Conservation (phyloP, 2,797 vertebrate genomes). For the Ctenopoma multispine region DNA sequence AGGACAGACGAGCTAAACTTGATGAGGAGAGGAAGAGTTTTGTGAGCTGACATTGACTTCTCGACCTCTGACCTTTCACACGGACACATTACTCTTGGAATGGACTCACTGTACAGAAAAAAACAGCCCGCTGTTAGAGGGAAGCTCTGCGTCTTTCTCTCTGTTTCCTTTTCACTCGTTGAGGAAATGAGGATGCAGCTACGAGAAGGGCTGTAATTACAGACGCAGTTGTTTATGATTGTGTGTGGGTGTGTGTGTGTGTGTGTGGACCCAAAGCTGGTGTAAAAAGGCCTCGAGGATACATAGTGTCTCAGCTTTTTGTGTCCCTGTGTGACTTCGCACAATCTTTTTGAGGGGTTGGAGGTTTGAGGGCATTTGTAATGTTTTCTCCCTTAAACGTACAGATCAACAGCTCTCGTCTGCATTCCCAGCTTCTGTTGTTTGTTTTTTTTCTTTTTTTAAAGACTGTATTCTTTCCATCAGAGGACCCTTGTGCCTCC, state of each 20-base stretch:
- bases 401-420: slow-evolving; percentile 45
- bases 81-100: neutral
- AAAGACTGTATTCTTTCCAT: slow-evolving; percentile 38
- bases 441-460: neutral
- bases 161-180: slow-evolving; percentile 6
- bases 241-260: neutral
- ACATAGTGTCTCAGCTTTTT: slow-evolving; percentile 6
- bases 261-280: slow-evolving; percentile 24
- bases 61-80: slow-evolving; percentile 1
- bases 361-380: slow-evolving; percentile 27
- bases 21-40: neutral
- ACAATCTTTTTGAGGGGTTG: slow-evolving; percentile 15
- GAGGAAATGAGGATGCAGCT: slow-evolving; percentile 51
- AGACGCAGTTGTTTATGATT: slow-evolving; percentile 21
- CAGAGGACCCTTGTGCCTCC: slow-evolving; percentile 39
- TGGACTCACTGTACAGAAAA: slow-evolving; percentile 37
- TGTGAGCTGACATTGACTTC: slow-evolving; percentile 8
- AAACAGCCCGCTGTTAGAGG: slow-evolving; percentile 8
- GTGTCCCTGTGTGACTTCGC: slow-evolving; percentile 22
- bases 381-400: slow-evolving; percentile 18
- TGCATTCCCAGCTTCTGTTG: slow-evolving; percentile 29
- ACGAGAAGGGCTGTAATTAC: slow-evolving; percentile 47
- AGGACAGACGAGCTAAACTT: neutral
- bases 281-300: slow-evolving; percentile 11
- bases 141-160: slow-evolving; percentile 5